These are phyloP conservation scores for Rhimphoctona megacephalus DNA, from an alignment of 2,888 invertebrate genomes.

Conservation along the genomic window DNA sequence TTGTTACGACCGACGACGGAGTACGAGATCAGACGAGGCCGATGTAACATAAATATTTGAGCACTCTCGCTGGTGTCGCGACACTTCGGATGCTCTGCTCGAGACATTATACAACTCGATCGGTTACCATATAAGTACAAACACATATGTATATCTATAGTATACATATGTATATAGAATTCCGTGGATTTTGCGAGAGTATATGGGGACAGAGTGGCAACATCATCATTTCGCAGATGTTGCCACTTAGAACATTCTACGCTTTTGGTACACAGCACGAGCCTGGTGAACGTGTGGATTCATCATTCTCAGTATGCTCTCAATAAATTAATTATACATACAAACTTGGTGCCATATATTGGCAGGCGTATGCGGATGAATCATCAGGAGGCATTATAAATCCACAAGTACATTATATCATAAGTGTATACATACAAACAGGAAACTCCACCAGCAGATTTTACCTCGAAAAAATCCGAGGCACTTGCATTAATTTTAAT, in stretches of 20 bases:
- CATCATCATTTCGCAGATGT: conserved; percentile 57
- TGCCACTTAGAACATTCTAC: conserved; percentile 48
- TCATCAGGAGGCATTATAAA: neutral
- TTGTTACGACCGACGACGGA: neutral
- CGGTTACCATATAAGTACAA: conserved; percentile 13
- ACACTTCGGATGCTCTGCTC: conserved; percentile 4
- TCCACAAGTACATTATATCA: neutral
- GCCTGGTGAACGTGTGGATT: conserved; percentile 29
- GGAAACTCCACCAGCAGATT: neutral
- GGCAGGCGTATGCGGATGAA: neutral
- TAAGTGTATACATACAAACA: neutral
- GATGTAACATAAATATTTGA: conserved; percentile 61
- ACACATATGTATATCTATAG: neutral
- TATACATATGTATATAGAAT: neutral
- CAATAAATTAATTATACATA: conserved; percentile 57
- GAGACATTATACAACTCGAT: conserved; percentile 52
- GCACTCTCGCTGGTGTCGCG: conserved; percentile 30
- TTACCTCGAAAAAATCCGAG: neutral
- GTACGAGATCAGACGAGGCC: neutral
- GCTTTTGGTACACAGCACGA: conserved; percentile 6
- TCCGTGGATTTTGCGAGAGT: neutral
- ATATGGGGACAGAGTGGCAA: conserved; percentile 12
- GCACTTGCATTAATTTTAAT: neutral
- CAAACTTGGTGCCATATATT: conserved; percentile 16
- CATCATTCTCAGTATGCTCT: conserved; percentile 41